Evolutionary conservation across 2,888 invertebrate genomes (phyloP).

Genomic region (Pediacus dermestoides): DNA sequence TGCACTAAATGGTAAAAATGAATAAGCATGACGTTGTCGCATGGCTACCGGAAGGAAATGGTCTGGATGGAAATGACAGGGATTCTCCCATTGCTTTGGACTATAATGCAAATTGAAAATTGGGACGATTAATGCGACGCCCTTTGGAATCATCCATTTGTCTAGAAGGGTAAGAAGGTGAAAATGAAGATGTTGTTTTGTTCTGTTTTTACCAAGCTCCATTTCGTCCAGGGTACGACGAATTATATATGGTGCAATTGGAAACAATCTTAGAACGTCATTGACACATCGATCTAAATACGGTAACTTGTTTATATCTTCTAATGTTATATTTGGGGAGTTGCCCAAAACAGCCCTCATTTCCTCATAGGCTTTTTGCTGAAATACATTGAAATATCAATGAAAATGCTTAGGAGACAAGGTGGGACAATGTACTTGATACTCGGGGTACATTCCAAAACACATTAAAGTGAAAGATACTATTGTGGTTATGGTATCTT

Average conservation of each 20-base stretch:
- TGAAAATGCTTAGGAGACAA: neutral
- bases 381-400: too few relatives aligned
- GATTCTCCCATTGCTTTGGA: slow-evolving; percentile 36
- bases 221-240: slow-evolving; percentile 33
- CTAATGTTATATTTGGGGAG: slow-evolving; percentile 12
- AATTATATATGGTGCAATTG: slow-evolving; percentile 38
- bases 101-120: slow-evolving; percentile 38
- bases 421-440: slow-evolving; percentile 30
- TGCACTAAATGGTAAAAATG: slow-evolving; percentile 41
- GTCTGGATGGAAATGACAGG: slow-evolving; percentile 41
- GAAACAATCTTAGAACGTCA: slow-evolving; percentile 37
- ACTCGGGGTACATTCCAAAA: slow-evolving; percentile 42
- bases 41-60: slow-evolving; percentile 40
- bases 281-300: slow-evolving; percentile 41
- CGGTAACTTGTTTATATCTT: slow-evolving; percentile 31
- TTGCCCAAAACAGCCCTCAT: neutral
- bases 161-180: too few relatives aligned
- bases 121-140: slow-evolving; percentile 32
- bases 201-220: too few relatives aligned
- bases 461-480: slow-evolving; percentile 30
- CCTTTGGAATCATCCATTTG: slow-evolving; percentile 32
- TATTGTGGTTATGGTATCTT: slow-evolving; percentile 37
- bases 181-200: too few relatives aligned
- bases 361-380: neutral
- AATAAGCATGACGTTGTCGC: slow-evolving; percentile 32